Evolutionary conservation across 2,797 vertebrate genomes (phyloP), one percentile per base, ranked within the genome.

Genomic region (Lateolabrax maculatus): DNA sequence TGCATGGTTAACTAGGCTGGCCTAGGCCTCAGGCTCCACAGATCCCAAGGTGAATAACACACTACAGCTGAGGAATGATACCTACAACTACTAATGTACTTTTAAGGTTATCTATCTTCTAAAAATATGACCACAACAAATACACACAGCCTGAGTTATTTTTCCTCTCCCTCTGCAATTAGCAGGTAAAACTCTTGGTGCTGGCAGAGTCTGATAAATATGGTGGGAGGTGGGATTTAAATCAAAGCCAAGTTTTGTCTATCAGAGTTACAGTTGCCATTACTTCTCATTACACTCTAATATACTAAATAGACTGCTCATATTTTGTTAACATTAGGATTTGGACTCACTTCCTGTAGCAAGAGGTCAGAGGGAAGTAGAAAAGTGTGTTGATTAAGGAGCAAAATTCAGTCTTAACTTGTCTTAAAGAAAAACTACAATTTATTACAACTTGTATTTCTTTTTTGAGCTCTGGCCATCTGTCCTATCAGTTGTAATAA

Each of bases 1-100:
- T 90, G 90, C 90, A 89, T 81, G 86, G 93, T 84, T 92, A 92
- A 94, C 91, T 92, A 89, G 92, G 91, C 91, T 93, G 91, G 87
- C 87, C 85, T 78, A 69, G 87, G 92, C 93, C 93, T 92, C 75
- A 7, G 93, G 93, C 93, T 80, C 65, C 88, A 49, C 75, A 62
- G 74, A 89, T 94, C 93, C 92, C 92, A 90, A 91, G 91, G 93
- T 91, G 94, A 94, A 90, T 81, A 84, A 76, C 71, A 68, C 81
- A 56, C 76, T 51, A 55, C 80, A 80, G 82, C 87, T 79, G 82
- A 84, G 68, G 80, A 86, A 84, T 85, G 79, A 83, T 77, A 84
- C 84, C 83, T 53, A 36, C 6, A 46, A 88, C 80, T 84, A 43
- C 65, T 90, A 86, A 85, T 83, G 80, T 43, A 56, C 74, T 83